phyloP scores from a whole-genome alignment of 1,140 invertebrate genomes.

The Protaetia brevitarsis region DNA sequence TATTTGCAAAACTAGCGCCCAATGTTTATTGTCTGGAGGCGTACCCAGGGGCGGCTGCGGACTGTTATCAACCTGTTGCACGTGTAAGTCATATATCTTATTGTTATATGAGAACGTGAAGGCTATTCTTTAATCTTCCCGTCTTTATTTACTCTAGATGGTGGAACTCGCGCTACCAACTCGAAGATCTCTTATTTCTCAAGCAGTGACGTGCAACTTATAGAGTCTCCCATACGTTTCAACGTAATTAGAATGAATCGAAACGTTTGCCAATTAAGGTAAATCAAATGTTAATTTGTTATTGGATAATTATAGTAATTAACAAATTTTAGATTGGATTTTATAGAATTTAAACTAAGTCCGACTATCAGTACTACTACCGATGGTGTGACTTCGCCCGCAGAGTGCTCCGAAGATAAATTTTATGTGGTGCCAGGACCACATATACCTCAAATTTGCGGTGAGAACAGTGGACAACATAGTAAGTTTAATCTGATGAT shows the following conservation, averaged over 20 bases:
- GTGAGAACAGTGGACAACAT: neutral
- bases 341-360: neutral
- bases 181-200: neutral
- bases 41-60: slow-evolving; percentile 33
- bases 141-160: too few relatives aligned
- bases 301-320: too few relatives aligned
- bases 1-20: slow-evolving; percentile 32
- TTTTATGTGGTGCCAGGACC: neutral
- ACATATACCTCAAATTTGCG: neutral
- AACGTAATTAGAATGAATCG: neutral
- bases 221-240: neutral
- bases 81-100: slow-evolving; percentile 34
- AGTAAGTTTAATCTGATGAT: too few relatives aligned
- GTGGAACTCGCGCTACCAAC: neutral
- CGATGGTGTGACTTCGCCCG: neutral
- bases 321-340: neutral
- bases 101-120: neutral
- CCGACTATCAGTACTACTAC: neutral
- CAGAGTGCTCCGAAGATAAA: neutral
- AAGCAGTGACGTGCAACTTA: neutral
- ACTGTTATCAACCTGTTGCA: slow-evolving; percentile 39
- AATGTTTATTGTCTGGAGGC: slow-evolving; percentile 37
- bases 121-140: neutral
- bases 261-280: neutral
- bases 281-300: too few relatives aligned